Base-by-base conservation (phyloP, 2,888 invertebrate species). In the Colletes collaris region DNA sequence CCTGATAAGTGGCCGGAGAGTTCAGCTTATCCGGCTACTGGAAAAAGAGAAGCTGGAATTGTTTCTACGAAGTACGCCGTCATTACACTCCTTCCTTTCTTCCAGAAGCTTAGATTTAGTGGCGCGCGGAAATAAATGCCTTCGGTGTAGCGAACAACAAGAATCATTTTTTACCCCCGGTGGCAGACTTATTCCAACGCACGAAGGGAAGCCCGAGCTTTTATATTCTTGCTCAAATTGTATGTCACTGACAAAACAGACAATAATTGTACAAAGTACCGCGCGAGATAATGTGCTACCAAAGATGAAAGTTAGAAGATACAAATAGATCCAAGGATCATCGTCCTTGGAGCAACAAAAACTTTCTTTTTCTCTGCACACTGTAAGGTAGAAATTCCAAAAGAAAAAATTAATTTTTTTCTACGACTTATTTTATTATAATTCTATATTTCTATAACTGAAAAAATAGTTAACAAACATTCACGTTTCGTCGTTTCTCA, bases 101-200 rank as follows among this genome's bases (percentile, higher is more conserved):
- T 71, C 65, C 72, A 55, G 69, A 63, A 58, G 76, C 73, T 81
- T 83, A 75, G 84, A 80, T 80, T 82, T 79, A 82, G 78, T 78
- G 68, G 68, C 68, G 76, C 79, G 72, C 70, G 76, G 82, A 86
- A 85, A 82, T 86, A 85, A 85, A 86, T 76, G 86, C 72, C 86
- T 73, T 76, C 76, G 65, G 63, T 79, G 70, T 67, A 80, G 74
- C 77, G 79, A 86, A 82, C 84, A 85, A 86, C 82, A 84, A 86
- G 82, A 84, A 85, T 86, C 86, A 82, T 85, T 84, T 84, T 82
- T 85, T 85, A 86, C 4, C 86, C 44, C 63, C 75, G 59, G 65
- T 75, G 82, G 70, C 73, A 79, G 79, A 69, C 79, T 74, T 84
- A 72, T 84, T 79, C 62, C 59, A 50, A 10, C 70, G 60, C 71